Evolutionary conservation across 1,140 invertebrate genomes (phyloP), one percentile per base, ranked within the genome.

Genomic region (Zaprionus capensis): DNA sequence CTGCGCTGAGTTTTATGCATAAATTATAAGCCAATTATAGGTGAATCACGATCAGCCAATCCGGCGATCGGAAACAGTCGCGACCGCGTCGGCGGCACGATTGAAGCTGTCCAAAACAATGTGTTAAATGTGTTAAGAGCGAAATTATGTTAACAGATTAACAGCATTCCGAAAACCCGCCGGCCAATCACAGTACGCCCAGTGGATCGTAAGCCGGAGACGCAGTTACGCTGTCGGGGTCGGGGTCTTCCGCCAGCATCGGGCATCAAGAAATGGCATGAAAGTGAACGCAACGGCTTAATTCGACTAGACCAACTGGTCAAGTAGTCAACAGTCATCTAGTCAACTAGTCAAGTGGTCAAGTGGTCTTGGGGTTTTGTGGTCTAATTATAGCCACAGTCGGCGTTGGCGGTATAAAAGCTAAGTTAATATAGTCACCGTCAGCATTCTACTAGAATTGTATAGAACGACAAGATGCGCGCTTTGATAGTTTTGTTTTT

Each of bases 111-210:
- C 70, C 79, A 77, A 82, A 90, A 90, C 82, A 90, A 90, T 90
- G 85, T 90, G 85, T 90, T 90, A 90, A 90, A 90, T 85, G 85
- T 90, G 85, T 90, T 90, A 90, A 90, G 85, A 90, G 85, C 85
- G 85, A 90, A 90, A 90, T 90, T 90, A 90, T 90, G 85, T 90
- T 90, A 90, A 83, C 85, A 90, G 85, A 90, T 90, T 90, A 82
- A 79, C 85, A 90, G 73, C 85, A 90, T 90, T 90, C 86, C 85
- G 66, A 79, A 77, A 78, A 73, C 78, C 66, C 62, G 79, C 85
- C 73, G 72, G 80, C 77, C 83, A 82, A 74, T 80, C 36, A 67
- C 67, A 46, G 58, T 41, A 70, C 59, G 62, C 63, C 46, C 46
- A 17, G 9, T 49, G 1, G n/a, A 49, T 70, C 66, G 34, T 44